Evolutionary conservation across 2,113 vertebrate species (phyloP).

Genomic region (Rana temporaria): DNA sequence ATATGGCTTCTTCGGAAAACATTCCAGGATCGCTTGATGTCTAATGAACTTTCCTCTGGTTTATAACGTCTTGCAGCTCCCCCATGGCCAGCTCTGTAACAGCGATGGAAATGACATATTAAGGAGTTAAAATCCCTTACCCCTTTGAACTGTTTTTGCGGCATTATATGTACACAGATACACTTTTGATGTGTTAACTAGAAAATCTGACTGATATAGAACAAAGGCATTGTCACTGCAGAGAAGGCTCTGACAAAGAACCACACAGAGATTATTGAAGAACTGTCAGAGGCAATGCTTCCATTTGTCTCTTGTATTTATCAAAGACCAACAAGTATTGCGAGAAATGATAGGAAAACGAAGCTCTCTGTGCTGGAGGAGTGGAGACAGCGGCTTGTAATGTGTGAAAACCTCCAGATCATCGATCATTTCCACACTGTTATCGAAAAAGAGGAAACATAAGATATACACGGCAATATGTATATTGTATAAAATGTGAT

Average conservation of each 20-base stretch:
- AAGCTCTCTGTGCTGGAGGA: conserved; percentile 44
- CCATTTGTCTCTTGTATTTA: conserved; percentile 83
- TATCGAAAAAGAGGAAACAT: too few relatives aligned
- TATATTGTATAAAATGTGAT: not conserved
- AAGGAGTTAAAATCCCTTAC: conserved; percentile 81
- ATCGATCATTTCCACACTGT: too few relatives aligned
- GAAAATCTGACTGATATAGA: conserved; percentile 89
- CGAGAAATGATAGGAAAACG: conserved; percentile 77
- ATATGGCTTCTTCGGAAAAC: not conserved
- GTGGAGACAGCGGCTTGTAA: too few relatives aligned
- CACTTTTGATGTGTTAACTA: conserved; percentile 93
- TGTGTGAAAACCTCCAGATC: too few relatives aligned
- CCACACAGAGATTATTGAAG: conserved; percentile 88
- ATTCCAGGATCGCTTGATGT: not conserved
- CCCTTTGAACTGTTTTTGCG: conserved; percentile 85
- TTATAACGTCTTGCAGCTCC: conserved; percentile 61
- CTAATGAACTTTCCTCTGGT: conserved; percentile 68
- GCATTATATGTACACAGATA: conserved; percentile 79
- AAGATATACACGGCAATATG: too few relatives aligned
- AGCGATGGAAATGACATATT: conserved; percentile 72
- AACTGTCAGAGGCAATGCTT: conserved; percentile 84
- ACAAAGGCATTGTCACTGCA: conserved; percentile 91
- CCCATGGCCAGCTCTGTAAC: conserved; percentile 67
- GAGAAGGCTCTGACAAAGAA: conserved; percentile 87
- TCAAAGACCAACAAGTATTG: conserved; percentile 80